Evolutionary conservation across 92 coral and sea anemone species (phyloP), one percentile per base, ranked within the genome.

Genomic region (Umimayanthus kanabou): DNA sequence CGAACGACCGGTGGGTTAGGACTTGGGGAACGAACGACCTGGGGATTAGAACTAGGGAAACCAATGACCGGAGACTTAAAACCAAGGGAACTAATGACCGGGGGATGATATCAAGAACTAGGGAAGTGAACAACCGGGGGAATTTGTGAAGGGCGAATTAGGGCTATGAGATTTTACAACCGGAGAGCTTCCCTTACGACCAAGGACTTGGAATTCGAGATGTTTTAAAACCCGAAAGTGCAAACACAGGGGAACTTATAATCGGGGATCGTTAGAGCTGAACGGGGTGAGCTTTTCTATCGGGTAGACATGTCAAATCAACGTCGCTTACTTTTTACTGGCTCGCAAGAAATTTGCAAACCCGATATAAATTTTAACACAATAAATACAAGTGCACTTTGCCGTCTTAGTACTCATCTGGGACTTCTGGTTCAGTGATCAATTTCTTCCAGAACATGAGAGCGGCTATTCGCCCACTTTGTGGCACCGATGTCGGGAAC

Each of bases 381-480:
- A 61, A 61, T 23, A 4, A 3, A 4, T 61, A 61, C 69, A 61
- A 61, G 69, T 61, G 69, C 22, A 61, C 1, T 61, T 61, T 23
- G 15, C 8, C 22, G 9, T 9, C 69, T 89, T 74, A 94, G 64
- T 94, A 94, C 71, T 93, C 98, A 70, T 89, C 95, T 18, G 98
- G 98, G 53, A 92, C 87, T 53, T 91, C 93, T 47, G 96, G 96
- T 65, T 95, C 96, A 58, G 90, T 95, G 42, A 95, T 86, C 55
- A 95, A 82, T 89, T 89, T 95, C 88, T 95, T 95, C 98, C 98
- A 95, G 81, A 95, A 95, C 96, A 93, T 89, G 13, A 95, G 92
- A 0, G 98, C 96, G 9, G 98, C 98, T 53, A 95, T 71, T 55
- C 98, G 87, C 20, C 98, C 98, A 76, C 98, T 95, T 81, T 95